phyloP scores from a whole-genome alignment of 37 sponge, comb jelly and placozoan species.

The Mnemiopsis leidyi region DNA sequence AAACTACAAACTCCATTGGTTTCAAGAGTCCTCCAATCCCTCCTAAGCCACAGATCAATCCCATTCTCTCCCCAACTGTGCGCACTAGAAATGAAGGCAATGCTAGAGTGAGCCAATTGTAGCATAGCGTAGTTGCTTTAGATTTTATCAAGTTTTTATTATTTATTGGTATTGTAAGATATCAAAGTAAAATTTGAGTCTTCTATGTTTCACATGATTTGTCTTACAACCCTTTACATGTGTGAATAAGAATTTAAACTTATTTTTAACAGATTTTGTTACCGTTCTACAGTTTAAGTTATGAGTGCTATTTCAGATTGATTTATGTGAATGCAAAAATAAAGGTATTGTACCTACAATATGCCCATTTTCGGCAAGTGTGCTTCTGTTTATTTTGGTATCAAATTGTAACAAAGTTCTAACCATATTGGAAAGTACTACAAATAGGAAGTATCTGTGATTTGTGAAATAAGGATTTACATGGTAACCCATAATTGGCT shows the following conservation, averaged over 20 bases:
- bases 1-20: background rate
- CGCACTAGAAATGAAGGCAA: background rate
- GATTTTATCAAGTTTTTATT: background rate
- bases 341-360: too few relatives aligned
- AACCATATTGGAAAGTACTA: too few relatives aligned
- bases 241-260: background rate
- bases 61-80: background rate
- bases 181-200: too few relatives aligned
- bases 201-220: too few relatives aligned
- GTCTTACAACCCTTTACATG: too few relatives aligned
- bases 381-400: too few relatives aligned
- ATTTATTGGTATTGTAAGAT: background rate
- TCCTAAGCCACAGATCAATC: background rate
- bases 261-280: background rate
- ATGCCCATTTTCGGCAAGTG: too few relatives aligned
- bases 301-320: background rate
- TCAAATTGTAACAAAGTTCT: too few relatives aligned
- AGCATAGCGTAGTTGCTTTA: background rate
- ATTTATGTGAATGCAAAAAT: background rate
- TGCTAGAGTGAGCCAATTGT: background rate
- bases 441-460: too few relatives aligned
- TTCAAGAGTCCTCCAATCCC: background rate
- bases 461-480: too few relatives aligned
- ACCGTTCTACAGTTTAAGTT: background rate
- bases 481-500: too few relatives aligned